A percentile compares a stretch with the other conserved stretches of the same genome.
phyloP scores from a whole-genome alignment of 1,140 invertebrate species.

The Drosophila oshimai region DNA sequence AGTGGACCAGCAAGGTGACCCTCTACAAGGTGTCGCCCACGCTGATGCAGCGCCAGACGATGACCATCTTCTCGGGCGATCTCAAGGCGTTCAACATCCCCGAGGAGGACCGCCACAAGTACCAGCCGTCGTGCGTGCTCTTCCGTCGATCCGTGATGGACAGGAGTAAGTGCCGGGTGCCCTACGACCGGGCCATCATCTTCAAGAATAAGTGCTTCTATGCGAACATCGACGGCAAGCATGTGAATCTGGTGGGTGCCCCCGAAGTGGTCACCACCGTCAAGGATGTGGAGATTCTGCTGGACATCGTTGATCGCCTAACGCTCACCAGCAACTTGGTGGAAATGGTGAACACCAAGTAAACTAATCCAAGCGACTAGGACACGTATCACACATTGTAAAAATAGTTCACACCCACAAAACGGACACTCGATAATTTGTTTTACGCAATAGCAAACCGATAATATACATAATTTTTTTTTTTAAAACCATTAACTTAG shows the following conservation, averaged over 20 bases:
- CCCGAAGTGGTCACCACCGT: conserved; percentile 50
- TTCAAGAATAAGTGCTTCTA: conserved; percentile 81
- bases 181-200: conserved; percentile 80
- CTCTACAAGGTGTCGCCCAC: conserved; percentile 68
- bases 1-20: conserved; percentile 78
- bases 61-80: conserved; percentile 75
- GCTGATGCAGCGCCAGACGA: conserved; percentile 49
- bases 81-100: conserved; percentile 67
- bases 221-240: conserved; percentile 80
- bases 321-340: conserved; percentile 60
- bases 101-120: conserved; percentile 72
- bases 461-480: conserved; percentile 49
- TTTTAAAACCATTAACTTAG: conserved; percentile 66
- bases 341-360: conserved; percentile 65
- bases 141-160: conserved; percentile 64
- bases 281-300: conserved; percentile 74
- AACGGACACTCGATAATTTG: conserved; percentile 24
- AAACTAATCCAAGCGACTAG: not conserved
- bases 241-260: conserved; percentile 75
- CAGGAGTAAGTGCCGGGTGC: conserved; percentile 56
- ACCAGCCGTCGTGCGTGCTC: conserved; percentile 78
- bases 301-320: conserved; percentile 73
- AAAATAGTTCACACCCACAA: conserved; percentile 14
- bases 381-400: conserved; percentile 25
- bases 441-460: conserved; percentile 27